These are phyloP conservation scores for Saguinus midas DNA, from an alignment of 2,113 vertebrate genomes.

Conservation along the genomic window DNA sequence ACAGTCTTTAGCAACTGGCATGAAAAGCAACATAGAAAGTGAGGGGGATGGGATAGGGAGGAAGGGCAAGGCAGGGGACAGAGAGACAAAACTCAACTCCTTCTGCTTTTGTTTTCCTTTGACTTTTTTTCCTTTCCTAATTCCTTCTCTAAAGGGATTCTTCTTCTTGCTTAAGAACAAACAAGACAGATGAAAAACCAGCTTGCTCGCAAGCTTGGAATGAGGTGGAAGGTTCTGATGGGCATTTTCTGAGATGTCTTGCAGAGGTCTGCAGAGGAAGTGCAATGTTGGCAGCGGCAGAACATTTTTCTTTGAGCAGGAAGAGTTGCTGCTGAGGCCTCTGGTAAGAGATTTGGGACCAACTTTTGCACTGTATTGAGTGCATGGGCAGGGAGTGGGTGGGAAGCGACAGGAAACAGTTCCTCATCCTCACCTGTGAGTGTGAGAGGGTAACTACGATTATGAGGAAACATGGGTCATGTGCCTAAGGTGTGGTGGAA, in stretches of 20 bases:
- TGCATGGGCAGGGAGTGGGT: background rate
- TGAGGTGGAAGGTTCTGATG: background rate
- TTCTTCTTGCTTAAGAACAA: conserved; percentile 37
- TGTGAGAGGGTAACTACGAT: background rate
- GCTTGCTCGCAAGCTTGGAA: conserved; percentile 32
- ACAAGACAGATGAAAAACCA: conserved; percentile 47
- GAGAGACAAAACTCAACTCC: conserved; percentile 41
- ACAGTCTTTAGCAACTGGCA: conserved; percentile 76
- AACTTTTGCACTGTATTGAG: background rate
- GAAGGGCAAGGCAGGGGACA: conserved; percentile 26
- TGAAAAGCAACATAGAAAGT: conserved; percentile 79
- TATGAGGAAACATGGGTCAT: background rate
- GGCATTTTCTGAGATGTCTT: background rate
- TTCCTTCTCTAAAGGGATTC: conserved; percentile 69
- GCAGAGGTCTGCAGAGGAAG: background rate
- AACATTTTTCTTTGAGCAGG: background rate
- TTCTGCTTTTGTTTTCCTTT: conserved; percentile 71
- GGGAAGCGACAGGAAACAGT: background rate
- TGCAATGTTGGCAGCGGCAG: background rate
- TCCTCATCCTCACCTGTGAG: background rate
- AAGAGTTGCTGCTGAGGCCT: background rate
- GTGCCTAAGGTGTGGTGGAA: background rate
- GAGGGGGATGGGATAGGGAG: background rate
- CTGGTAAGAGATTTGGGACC: background rate
- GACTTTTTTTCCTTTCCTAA: background rate